Evolutionary conservation across 2,113 vertebrate species (phyloP).

Genomic region (Pterocles orientalis): DNA sequence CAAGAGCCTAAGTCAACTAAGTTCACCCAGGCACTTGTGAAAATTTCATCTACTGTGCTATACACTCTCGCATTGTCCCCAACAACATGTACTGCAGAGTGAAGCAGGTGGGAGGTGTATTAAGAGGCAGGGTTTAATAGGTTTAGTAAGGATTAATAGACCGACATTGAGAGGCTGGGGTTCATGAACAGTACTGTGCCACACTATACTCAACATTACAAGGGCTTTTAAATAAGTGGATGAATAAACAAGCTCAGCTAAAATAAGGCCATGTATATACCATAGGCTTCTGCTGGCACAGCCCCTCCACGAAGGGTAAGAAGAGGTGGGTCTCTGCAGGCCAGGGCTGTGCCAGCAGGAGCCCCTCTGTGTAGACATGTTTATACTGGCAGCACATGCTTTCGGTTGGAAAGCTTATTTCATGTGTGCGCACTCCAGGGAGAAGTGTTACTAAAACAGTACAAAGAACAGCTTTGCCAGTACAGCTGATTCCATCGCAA

Average conservation of each 20-base stretch:
- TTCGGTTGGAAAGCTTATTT: neutral
- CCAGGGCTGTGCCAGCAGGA: neutral
- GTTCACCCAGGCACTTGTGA: neutral
- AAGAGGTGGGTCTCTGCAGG: neutral
- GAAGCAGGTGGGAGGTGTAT: neutral
- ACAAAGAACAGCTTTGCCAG: slow-evolving; percentile 24
- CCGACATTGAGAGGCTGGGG: neutral
- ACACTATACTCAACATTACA: neutral
- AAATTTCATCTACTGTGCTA: neutral
- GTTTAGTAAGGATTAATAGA: slow-evolving; percentile 49
- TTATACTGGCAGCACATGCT: neutral
- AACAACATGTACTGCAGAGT: fast-evolving
- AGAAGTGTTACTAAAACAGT: slow-evolving; percentile 10
- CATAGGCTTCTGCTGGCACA: neutral
- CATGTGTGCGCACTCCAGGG: neutral
- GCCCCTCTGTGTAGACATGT: neutral
- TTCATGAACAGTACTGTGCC: neutral
- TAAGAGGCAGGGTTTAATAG: slow-evolving; percentile 42
- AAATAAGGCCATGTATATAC: neutral
- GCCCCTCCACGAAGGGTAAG: neutral
- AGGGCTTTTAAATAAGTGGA: neutral
- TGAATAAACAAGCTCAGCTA: neutral
- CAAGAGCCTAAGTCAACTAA: neutral
- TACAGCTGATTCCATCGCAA: neutral
- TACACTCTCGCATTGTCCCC: neutral